Evolutionary conservation across 1,140 invertebrate genomes (phyloP).

Genomic region (Lutraria rhynchaena): DNA sequence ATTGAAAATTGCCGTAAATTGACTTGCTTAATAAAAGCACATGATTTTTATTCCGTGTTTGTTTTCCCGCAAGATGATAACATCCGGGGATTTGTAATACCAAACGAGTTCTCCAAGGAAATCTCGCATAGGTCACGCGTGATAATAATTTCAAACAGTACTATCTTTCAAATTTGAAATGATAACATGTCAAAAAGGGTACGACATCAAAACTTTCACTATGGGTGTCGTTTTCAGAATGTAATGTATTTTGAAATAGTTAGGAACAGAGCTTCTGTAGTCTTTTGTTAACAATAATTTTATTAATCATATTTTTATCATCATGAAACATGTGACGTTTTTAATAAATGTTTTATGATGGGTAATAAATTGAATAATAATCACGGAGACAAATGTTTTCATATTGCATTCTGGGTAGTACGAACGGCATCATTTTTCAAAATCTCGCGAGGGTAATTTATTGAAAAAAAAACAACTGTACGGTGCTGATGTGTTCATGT

Average conservation of each 20-base stretch:
- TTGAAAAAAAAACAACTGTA: too few species aligned
- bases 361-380: slow-evolving; percentile 13
- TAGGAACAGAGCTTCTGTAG: neutral
- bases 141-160: slow-evolving; percentile 6
- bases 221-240: neutral
- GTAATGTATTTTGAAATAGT: neutral
- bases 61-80: neutral
- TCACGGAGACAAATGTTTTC: too few species aligned
- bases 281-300: neutral
- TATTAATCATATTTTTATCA: slow-evolving; percentile 7
- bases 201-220: neutral
- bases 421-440: too few species aligned
- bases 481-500: too few species aligned
- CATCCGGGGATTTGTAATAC: slow-evolving; percentile 9
- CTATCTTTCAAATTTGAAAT: neutral
- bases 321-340: slow-evolving; percentile 11
- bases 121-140: neutral
- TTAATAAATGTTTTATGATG: slow-evolving; percentile 32
- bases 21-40: too few species aligned
- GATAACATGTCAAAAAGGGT: neutral
- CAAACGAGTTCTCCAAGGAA: neutral
- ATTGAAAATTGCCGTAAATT: too few species aligned
- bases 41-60: neutral
- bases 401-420: too few species aligned
- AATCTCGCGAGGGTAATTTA: too few species aligned